Evolutionary conservation across 2,888 invertebrate genomes (phyloP).

Genomic region (Coleophora deauratella): DNA sequence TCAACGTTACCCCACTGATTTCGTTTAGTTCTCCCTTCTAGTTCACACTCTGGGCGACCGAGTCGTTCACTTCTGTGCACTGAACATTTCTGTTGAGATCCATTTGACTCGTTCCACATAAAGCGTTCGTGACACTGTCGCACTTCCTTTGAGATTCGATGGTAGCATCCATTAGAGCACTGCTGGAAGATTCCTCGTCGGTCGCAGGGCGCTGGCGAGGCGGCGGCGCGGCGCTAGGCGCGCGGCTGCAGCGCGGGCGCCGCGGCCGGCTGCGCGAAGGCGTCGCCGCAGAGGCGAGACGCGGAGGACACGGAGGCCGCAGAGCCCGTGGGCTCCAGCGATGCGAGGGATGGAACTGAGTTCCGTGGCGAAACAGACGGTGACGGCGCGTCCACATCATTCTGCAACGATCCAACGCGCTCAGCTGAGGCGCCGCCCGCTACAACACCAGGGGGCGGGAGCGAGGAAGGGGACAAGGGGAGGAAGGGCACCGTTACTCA

Average conservation of each 20-base stretch:
- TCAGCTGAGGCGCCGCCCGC: conserved; percentile 59
- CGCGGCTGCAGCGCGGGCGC: conserved; percentile 23
- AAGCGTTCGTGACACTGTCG: conserved; percentile 7
- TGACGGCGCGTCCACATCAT: conserved; percentile 70
- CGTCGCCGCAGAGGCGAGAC: conserved; percentile 13
- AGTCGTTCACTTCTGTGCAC: conserved; percentile 7
- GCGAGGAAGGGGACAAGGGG: conserved; percentile 15
- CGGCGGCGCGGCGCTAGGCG: conserved; percentile 24
- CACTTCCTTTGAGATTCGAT: conserved; percentile 11
- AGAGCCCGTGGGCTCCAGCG: conserved; percentile 27
- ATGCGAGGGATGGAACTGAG: conserved; percentile 40
- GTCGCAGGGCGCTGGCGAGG: conserved; percentile 19
- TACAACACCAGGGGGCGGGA: conserved; percentile 39
- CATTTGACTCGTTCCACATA: conserved; percentile 8
- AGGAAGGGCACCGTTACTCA: conserved; percentile 57
- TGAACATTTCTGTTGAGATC: conserved; percentile 28
- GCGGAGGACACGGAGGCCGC: conserved; percentile 12
- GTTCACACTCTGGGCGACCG: conserved; percentile 4
- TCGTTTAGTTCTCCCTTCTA: not conserved
- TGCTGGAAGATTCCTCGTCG: conserved; percentile 11
- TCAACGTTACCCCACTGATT: conserved; percentile 7
- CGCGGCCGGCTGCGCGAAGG: conserved; percentile 9
- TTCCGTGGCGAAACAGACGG: conserved; percentile 52
- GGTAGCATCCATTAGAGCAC: conserved; percentile 11
- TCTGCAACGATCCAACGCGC: conserved; percentile 70